A percentile compares a stretch with the other conserved stretches of the same genome.
phyloP scores from a whole-genome alignment of 2,113 vertebrate species.

The Phalacrocorax carbo region DNA sequence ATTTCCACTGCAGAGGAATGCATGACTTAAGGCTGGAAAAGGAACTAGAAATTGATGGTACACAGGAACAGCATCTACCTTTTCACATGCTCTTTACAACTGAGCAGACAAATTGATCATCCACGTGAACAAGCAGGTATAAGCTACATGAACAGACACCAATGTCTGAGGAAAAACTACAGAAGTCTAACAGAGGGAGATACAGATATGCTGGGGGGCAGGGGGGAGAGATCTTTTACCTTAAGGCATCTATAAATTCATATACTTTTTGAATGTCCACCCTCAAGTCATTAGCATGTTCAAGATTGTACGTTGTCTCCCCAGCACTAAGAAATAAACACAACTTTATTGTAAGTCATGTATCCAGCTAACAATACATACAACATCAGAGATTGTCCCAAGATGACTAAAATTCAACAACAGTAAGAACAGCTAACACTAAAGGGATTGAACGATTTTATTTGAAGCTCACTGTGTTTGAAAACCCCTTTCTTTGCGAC shows the following conservation, averaged over 20 bases:
- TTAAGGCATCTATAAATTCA: constrained; percentile 92
- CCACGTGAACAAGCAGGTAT: neutral
- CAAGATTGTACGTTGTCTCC: constrained; percentile 89
- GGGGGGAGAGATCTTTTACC: constrained; percentile 71
- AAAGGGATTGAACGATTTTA: neutral
- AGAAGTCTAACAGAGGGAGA: neutral
- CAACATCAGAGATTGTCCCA: neutral
- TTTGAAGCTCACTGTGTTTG: neutral
- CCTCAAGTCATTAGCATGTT: constrained; percentile 84
- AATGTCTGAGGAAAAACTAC: neutral
- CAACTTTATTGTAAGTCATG: neutral
- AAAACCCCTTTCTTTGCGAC: neutral
- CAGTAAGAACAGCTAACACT: neutral
- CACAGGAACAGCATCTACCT: neutral
- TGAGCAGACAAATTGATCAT: neutral
- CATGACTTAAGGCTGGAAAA: neutral
- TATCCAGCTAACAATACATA: neutral
- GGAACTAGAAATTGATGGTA: neutral
- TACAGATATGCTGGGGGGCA: neutral
- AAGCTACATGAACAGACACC: neutral
- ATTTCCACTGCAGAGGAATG: neutral
- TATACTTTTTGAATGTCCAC: constrained; percentile 95
- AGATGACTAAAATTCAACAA: neutral
- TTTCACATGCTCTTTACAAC: neutral
- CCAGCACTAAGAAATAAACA: constrained; percentile 81